A percentile compares a stretch with the other conserved stretches of the same genome.
phyloP scores from a whole-genome alignment of 2,888 invertebrate genomes.

The Linnaemya tessellans region DNA sequence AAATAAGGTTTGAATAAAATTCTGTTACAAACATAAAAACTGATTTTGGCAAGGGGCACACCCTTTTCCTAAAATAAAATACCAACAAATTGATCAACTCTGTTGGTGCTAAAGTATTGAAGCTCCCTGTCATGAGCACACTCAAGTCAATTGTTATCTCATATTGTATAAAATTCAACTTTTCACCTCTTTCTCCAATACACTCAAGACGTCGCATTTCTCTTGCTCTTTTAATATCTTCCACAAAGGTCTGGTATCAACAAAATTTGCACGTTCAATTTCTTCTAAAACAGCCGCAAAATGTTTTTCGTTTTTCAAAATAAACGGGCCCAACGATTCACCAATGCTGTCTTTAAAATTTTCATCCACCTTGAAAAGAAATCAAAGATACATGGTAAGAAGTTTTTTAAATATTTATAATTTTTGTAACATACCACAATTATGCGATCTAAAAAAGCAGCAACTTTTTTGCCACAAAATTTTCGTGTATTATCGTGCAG shows the following conservation, averaged over 20 bases:
- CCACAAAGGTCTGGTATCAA: constrained; percentile 79
- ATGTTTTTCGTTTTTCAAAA: constrained; percentile 76
- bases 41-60: too few relatives aligned
- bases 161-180: background rate
- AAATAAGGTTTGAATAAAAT: too few relatives aligned
- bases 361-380: constrained; percentile 76
- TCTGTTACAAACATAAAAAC: too few relatives aligned
- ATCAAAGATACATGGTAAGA: background rate
- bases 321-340: constrained; percentile 77
- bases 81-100: background rate
- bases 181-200: constrained; percentile 76
- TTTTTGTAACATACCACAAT: constrained; percentile 75
- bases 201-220: constrained; percentile 80
- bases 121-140: background rate
- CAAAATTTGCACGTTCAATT: constrained; percentile 72
- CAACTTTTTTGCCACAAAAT: constrained; percentile 77
- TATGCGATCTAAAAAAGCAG: constrained; percentile 76
- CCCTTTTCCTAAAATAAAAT: too few relatives aligned
- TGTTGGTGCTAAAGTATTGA: background rate
- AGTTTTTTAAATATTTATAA: background rate
- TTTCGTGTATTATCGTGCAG: constrained; percentile 76
- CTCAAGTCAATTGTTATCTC: background rate
- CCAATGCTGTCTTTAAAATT: constrained; percentile 80
- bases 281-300: constrained; percentile 75
- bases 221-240: constrained; percentile 78